A percentile compares a stretch with the other conserved stretches of the same genome.
These are phyloP conservation scores for Microplitis manilae DNA, from an alignment of 2,888 invertebrate genomes.

Conservation along the genomic window DNA sequence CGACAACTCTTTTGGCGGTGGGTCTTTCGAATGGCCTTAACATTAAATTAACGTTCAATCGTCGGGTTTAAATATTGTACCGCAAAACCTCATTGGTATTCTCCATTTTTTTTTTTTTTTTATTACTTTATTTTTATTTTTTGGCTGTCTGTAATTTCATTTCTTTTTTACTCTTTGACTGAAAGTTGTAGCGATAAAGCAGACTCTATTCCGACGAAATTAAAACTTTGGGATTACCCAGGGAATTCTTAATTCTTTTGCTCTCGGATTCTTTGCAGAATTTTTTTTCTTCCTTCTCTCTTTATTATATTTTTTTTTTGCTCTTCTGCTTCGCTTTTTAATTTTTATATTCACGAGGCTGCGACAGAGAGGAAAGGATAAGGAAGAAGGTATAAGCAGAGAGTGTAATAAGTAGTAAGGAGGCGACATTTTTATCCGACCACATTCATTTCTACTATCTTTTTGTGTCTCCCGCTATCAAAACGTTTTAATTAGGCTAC, in stretches of 20 bases:
- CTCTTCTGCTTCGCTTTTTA: slow-evolving; percentile 6
- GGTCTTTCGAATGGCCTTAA: not conserved
- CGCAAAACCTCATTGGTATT: not conserved
- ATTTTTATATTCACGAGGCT: slow-evolving; percentile 26
- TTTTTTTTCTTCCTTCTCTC: not conserved
- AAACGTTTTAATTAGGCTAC: slow-evolving; percentile 48
- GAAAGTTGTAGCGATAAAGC: slow-evolving; percentile 27
- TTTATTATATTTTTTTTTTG: not conserved
- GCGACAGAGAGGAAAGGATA: slow-evolving; percentile 17
- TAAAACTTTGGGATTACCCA: slow-evolving; percentile 27
- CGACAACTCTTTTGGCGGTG: not conserved
- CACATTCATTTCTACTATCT: slow-evolving; percentile 27
- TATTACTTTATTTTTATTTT: slow-evolving; percentile 10
- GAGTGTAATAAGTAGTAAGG: not conserved
- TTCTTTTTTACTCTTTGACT: not conserved
- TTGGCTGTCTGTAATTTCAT: not conserved
- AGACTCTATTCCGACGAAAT: slow-evolving; percentile 28
- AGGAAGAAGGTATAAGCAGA: slow-evolving; percentile 10
- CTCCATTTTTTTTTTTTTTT: not conserved
- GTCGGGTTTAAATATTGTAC: slow-evolving; percentile 24
- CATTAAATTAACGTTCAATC: slow-evolving; percentile 21
- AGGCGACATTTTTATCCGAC: slow-evolving; percentile 18
- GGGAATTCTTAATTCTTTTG: slow-evolving; percentile 33
- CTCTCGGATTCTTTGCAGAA: slow-evolving; percentile 11
- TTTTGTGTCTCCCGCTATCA: slow-evolving; percentile 27